These are phyloP conservation scores for Regulus satrapa DNA, from an alignment of 2,113 vertebrate genomes.

Conservation along the genomic window DNA sequence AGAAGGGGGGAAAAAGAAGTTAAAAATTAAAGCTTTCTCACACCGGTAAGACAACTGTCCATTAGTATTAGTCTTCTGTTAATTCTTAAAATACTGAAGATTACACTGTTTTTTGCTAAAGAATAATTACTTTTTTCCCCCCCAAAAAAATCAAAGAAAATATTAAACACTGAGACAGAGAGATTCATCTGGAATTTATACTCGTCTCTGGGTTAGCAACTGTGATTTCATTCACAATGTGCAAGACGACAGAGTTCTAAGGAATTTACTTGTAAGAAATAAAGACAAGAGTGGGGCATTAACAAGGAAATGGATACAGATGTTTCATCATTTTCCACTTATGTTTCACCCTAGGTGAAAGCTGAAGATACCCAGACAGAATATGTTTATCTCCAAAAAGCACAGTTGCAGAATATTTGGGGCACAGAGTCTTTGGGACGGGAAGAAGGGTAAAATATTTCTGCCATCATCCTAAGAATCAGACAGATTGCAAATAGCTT, in stretches of 20 bases:
- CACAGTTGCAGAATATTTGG: background rate
- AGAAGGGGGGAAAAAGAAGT: background rate
- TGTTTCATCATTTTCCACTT: background rate
- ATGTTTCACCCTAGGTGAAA: background rate
- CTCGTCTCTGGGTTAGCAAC: background rate
- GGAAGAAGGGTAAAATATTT: background rate
- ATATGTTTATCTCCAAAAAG: background rate
- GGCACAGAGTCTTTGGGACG: background rate
- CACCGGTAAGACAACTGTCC: background rate
- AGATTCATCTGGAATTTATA: background rate
- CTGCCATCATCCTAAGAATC: background rate
- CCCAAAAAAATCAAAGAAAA: background rate
- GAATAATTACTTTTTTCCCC: fast-evolving
- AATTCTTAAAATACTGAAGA: background rate
- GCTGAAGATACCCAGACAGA: background rate
- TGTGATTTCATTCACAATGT: background rate
- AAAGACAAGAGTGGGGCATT: background rate
- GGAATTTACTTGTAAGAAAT: background rate
- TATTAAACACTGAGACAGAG: background rate
- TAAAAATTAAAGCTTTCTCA: background rate
- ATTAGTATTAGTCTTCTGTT: background rate
- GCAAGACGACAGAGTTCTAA: background rate
- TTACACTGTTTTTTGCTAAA: background rate
- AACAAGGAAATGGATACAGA: background rate
- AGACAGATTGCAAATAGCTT: background rate